A percentile compares a stretch with the other conserved stretches of the same genome.
Conservation (phyloP, 1,140 invertebrate species). For the Bilobella aurantiaca region DNA sequence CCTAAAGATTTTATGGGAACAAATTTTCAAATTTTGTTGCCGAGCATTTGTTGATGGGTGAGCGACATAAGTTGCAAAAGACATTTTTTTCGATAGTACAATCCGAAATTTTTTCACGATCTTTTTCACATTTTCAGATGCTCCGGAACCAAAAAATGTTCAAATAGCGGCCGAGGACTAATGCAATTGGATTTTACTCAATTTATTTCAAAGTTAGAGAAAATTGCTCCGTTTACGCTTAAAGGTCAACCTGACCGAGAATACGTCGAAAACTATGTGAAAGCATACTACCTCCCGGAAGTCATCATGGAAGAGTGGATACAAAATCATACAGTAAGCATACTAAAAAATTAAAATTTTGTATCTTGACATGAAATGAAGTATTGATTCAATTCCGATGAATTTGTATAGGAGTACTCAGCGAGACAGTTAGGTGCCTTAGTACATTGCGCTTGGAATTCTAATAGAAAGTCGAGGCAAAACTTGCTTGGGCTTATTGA, state of each 20-base stretch:
- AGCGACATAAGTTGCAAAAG: conserved; percentile 26
- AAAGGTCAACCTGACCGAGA: conserved; percentile 77
- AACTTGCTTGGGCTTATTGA: conserved; percentile 63
- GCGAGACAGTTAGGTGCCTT: conserved; percentile 72
- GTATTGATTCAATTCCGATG: not conserved
- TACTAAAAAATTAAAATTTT: too few relatives aligned
- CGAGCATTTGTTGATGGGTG: conserved; percentile 85
- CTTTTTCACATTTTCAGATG: conserved; percentile 53
- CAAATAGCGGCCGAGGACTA: conserved; percentile 84
- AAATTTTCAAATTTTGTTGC: conserved; percentile 69
- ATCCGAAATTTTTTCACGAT: too few relatives aligned
- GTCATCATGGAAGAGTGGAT: conserved; percentile 80
- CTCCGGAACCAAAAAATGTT: conserved; percentile 83
- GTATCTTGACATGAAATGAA: too few relatives aligned
- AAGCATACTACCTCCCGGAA: conserved; percentile 58
- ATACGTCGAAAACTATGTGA: conserved; percentile 88
- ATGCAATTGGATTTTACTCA: conserved; percentile 98
- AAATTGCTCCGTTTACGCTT: conserved; percentile 55
- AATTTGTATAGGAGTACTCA: conserved; percentile 61
- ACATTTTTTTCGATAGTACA: too few relatives aligned
- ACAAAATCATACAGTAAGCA: conserved; percentile 61
- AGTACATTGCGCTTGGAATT: conserved; percentile 73
- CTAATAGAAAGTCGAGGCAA: conserved; percentile 74
- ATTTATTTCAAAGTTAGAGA: conserved; percentile 79
- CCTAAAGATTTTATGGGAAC: conserved; percentile 63